Conservation (phyloP, 2,888 invertebrate species). For the Electrophaes corylata region DNA sequence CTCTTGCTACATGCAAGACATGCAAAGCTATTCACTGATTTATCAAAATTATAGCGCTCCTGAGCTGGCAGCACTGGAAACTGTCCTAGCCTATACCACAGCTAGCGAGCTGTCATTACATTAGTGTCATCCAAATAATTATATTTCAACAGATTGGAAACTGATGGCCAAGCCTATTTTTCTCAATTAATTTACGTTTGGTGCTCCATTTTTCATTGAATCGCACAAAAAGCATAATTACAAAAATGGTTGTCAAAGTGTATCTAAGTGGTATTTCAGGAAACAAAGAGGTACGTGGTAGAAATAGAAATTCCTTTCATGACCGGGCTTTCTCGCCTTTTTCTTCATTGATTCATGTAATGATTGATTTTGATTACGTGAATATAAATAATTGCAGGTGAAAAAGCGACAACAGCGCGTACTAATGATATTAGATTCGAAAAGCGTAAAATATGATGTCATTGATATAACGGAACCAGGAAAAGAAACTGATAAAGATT, state of each 20-base stretch:
- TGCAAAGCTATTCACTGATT: too few species aligned
- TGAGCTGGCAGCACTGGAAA: constrained; percentile 9
- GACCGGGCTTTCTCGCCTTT: constrained; percentile 68
- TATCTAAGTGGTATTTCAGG: constrained; percentile 97
- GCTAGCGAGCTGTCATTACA: too few species aligned
- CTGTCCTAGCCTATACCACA: constrained; percentile 31
- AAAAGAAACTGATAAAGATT: constrained; percentile 93
- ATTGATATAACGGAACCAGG: constrained; percentile 98
- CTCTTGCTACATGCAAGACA: too few species aligned
- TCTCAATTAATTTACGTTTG: constrained; percentile 60
- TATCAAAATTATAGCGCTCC: too few species aligned
- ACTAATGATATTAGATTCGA: constrained; percentile 96
- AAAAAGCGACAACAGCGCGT: constrained; percentile 98
- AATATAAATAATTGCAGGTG: constrained; percentile 86
- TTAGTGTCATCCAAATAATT: constrained; percentile 52
- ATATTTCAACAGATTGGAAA: constrained; percentile 62
- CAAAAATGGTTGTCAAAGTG: constrained; percentile 93
- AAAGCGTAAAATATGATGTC: constrained; percentile 93
- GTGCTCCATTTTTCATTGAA: constrained; percentile 60
- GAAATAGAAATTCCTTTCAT: constrained; percentile 64
- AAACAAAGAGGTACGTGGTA: constrained; percentile 93
- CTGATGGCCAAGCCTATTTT: constrained; percentile 83
- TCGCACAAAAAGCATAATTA: constrained; percentile 53
- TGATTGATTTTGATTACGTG: constrained; percentile 72
- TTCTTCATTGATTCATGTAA: constrained; percentile 69